phyloP scores from a whole-genome alignment of 1,140 invertebrate species.

The Trinorchestia longiramus region DNA sequence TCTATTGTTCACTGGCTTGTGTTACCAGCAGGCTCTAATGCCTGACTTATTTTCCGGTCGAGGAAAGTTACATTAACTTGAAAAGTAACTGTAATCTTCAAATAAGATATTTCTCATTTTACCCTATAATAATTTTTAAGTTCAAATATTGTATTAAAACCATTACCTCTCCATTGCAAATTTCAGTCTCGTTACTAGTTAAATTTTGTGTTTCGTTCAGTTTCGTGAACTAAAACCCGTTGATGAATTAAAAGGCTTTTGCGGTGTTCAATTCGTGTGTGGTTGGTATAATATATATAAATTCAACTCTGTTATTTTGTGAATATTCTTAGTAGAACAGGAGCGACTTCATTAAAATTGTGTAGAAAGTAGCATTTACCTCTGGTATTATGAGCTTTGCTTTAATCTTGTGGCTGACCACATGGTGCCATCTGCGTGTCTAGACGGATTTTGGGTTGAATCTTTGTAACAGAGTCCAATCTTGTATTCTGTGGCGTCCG shows the following conservation, averaged over 20 bases:
- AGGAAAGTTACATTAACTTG: neutral
- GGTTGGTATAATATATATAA: neutral
- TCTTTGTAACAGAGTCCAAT: neutral
- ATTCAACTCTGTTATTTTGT: neutral
- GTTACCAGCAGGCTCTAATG: neutral
- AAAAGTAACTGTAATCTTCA: neutral
- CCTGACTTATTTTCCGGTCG: neutral
- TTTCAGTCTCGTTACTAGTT: neutral
- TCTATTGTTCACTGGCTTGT: neutral
- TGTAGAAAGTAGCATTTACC: neutral
- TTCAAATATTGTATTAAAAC: neutral
- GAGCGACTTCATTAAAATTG: neutral
- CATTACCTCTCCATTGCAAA: neutral
- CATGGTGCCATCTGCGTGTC: neutral
- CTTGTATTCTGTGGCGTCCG: neutral
- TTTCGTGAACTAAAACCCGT: neutral
- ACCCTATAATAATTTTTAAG: neutral
- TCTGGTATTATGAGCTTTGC: neutral
- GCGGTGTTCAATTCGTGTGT: neutral
- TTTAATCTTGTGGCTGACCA: neutral
- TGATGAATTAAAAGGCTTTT: neutral
- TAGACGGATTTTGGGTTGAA: neutral
- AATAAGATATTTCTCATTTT: neutral
- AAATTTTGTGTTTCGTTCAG: neutral
- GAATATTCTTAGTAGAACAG: neutral